phyloP scores from a whole-genome alignment of 2,797 vertebrate genomes.

The Apodemus agrarius region DNA sequence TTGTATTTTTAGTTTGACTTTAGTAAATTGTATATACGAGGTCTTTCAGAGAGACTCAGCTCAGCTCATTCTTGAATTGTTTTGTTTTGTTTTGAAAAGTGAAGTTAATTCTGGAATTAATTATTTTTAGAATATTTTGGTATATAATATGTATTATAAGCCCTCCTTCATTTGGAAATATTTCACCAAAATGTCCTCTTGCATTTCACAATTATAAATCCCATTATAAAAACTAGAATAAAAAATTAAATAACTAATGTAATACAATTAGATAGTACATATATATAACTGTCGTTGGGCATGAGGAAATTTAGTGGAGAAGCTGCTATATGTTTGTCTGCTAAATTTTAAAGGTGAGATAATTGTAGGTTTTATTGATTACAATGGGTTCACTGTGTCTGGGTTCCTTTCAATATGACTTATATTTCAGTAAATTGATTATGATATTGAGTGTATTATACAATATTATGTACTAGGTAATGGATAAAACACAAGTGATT shows the following conservation, averaged over 20 bases:
- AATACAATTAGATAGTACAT: background rate
- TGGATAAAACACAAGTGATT: background rate
- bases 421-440: background rate
- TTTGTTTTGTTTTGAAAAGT: background rate
- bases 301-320: background rate
- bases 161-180: background rate
- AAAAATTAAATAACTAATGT: background rate
- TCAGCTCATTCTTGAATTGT: background rate
- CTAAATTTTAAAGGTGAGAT: background rate
- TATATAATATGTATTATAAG: background rate
- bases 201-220: background rate
- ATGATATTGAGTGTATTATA: background rate
- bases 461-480: background rate
- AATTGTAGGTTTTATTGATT: accelerated
- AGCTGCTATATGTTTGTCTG: background rate
- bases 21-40: background rate
- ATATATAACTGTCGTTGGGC: no score
- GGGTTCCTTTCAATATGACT: background rate
- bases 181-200: background rate
- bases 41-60: background rate
- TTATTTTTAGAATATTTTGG: background rate
- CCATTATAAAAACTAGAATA: background rate
- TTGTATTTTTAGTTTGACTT: background rate
- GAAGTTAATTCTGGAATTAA: background rate
- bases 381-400: no score